phyloP scores from a whole-genome alignment of 2,888 invertebrate species.

The Drosophila neonasuta region DNA sequence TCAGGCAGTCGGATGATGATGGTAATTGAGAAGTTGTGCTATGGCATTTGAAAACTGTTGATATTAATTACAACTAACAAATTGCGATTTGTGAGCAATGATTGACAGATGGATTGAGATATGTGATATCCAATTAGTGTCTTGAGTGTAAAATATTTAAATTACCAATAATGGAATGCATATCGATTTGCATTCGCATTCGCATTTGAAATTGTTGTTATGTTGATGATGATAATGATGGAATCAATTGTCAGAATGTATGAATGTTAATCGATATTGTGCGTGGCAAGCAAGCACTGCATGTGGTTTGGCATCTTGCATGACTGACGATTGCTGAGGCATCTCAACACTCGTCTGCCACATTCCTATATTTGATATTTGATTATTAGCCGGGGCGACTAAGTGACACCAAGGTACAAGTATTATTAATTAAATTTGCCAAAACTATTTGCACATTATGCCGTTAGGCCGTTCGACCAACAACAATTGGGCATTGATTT shows the following conservation, averaged over 20 bases:
- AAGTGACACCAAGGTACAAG: slow-evolving; percentile 37
- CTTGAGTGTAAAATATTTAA: neutral
- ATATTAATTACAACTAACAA: neutral
- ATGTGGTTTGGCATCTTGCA: neutral
- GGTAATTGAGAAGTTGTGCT: neutral
- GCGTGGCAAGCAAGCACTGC: no score
- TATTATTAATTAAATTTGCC: slow-evolving; percentile 72
- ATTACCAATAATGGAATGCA: neutral
- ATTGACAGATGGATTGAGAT: neutral
- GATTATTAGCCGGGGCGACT: slow-evolving; percentile 19
- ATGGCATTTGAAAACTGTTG: neutral
- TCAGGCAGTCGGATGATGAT: neutral
- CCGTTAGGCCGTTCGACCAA: slow-evolving; percentile 45
- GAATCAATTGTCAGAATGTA: no score
- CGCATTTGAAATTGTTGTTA: slow-evolving; percentile 3
- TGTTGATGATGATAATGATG: slow-evolving; percentile 16
- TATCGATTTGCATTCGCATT: neutral
- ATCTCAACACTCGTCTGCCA: no score
- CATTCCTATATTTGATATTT: slow-evolving; percentile 1
- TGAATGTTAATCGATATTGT: no score
- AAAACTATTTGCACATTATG: slow-evolving; percentile 54
- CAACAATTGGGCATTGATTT: slow-evolving; percentile 1
- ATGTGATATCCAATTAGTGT: neutral
- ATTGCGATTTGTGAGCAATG: neutral
- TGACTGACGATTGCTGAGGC: no score